These are phyloP conservation scores for Pteronura brasiliensis DNA, from an alignment of 2,113 vertebrate genomes.

Conservation along the genomic window DNA sequence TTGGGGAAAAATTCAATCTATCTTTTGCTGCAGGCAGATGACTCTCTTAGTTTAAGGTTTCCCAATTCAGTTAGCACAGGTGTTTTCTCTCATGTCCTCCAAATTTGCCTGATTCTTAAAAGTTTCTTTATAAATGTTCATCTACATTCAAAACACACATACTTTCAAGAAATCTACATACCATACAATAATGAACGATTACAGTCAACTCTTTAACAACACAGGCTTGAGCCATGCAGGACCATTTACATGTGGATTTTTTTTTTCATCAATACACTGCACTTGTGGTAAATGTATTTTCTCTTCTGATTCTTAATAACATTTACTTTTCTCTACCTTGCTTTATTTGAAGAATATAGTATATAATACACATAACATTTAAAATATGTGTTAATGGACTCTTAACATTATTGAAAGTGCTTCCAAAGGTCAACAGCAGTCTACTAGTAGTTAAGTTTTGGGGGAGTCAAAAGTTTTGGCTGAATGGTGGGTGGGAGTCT, in stretches of 20 bases:
- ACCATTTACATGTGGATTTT: background rate
- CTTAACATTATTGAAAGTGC: background rate
- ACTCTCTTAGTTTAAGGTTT: background rate
- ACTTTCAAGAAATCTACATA: background rate
- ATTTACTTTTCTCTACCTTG: background rate
- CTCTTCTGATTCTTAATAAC: background rate
- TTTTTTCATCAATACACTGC: background rate
- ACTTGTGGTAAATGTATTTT: background rate
- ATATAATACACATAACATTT: background rate
- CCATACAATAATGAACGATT: background rate
- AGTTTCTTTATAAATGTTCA: background rate
- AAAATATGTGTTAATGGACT: background rate
- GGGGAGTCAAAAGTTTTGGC: background rate
- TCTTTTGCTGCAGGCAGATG: background rate
- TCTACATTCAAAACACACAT: background rate
- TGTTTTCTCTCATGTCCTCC: background rate
- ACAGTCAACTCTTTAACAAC: background rate
- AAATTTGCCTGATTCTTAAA: background rate
- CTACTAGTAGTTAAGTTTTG: background rate
- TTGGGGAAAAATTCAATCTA: background rate
- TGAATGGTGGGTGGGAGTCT: background rate
- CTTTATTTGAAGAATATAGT: background rate
- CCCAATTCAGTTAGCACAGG: background rate
- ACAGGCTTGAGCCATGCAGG: background rate
- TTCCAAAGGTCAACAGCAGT: background rate